phyloP scores from a whole-genome alignment of 2,888 invertebrate species.

The Dryocosmus kuriphilus region DNA sequence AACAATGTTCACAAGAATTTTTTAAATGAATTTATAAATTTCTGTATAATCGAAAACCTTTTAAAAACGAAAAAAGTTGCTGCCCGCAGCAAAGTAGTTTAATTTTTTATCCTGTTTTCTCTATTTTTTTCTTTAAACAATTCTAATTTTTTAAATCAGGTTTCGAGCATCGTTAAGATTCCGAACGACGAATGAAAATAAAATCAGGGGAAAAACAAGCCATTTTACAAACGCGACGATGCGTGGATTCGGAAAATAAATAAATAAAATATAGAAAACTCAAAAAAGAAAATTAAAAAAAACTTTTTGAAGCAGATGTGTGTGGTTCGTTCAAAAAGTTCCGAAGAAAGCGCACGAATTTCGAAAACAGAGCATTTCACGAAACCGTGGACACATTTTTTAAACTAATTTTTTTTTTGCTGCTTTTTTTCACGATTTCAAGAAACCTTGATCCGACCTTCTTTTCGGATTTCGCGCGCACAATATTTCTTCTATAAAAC shows the following conservation, averaged over 20 bases:
- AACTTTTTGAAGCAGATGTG: constrained; percentile 59
- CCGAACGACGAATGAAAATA: constrained; percentile 62
- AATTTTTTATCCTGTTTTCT: neutral
- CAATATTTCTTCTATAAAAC: constrained; percentile 51
- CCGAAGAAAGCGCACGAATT: constrained; percentile 53
- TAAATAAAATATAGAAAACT: constrained; percentile 63
- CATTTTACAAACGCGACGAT: constrained; percentile 66
- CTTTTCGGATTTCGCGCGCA: constrained; percentile 52
- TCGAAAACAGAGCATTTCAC: constrained; percentile 50
- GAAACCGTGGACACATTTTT: constrained; percentile 35
- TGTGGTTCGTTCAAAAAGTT: constrained; percentile 55
- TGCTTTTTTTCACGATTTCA: constrained; percentile 35
- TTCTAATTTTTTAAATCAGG: neutral
- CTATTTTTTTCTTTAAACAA: neutral
- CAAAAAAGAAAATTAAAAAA: constrained; percentile 54
- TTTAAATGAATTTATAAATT: neutral
- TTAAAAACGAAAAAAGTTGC: constrained; percentile 5
- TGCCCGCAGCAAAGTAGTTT: constrained; percentile 27
- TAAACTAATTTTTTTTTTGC: neutral
- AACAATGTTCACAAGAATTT: neutral
- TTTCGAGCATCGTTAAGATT: constrained; percentile 25
- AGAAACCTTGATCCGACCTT: constrained; percentile 45
- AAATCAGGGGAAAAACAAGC: constrained; percentile 67
- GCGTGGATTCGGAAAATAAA: constrained; percentile 56
- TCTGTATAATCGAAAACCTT: neutral